Evolutionary conservation across 2,797 vertebrate species (phyloP).

Genomic region (Cheirogaleus major): DNA sequence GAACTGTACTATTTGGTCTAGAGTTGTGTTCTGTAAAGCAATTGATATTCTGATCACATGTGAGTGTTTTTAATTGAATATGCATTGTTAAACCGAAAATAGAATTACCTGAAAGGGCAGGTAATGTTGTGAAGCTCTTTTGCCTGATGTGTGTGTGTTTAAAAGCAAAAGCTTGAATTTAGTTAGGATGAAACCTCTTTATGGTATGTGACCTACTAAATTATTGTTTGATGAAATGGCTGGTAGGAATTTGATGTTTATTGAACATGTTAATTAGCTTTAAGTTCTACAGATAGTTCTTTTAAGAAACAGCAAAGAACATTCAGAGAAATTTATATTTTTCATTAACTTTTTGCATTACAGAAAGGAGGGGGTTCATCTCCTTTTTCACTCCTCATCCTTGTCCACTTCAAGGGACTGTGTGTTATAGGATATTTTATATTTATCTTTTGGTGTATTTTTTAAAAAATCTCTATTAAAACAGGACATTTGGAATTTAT

Average conservation of each 20-base stretch:
- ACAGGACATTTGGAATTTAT: slow-evolving; percentile 1
- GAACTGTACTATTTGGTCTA: slow-evolving; percentile 2
- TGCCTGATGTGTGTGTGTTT: background rate
- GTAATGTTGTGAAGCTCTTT: slow-evolving; percentile 1
- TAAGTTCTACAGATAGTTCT: slow-evolving; percentile 35
- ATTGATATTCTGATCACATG: background rate
- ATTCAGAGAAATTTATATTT: slow-evolving; percentile 36
- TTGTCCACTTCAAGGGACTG: background rate
- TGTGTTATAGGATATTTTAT: slow-evolving; percentile 6
- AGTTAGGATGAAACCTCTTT: slow-evolving; percentile 2
- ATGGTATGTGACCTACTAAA: background rate
- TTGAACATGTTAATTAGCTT: background rate
- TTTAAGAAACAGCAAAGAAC: slow-evolving; percentile 34
- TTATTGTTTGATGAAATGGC: background rate
- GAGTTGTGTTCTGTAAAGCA: slow-evolving; percentile 34
- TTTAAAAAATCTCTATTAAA: background rate
- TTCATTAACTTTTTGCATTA: background rate
- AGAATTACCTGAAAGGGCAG: slow-evolving; percentile 23
- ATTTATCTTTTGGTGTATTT: slow-evolving; percentile 16
- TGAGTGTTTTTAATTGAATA: slow-evolving; percentile 46
- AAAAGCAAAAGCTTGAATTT: slow-evolving; percentile 47
- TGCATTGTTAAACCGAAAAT: slow-evolving; percentile 27
- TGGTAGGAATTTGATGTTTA: slow-evolving; percentile 49
- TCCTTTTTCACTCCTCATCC: background rate
- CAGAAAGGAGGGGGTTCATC: background rate